A percentile compares a stretch with the other conserved stretches of the same genome.
These are phyloP conservation scores for Balaenoptera acutorostrata DNA, from an alignment of 2,113 vertebrate genomes.

Conservation along the genomic window DNA sequence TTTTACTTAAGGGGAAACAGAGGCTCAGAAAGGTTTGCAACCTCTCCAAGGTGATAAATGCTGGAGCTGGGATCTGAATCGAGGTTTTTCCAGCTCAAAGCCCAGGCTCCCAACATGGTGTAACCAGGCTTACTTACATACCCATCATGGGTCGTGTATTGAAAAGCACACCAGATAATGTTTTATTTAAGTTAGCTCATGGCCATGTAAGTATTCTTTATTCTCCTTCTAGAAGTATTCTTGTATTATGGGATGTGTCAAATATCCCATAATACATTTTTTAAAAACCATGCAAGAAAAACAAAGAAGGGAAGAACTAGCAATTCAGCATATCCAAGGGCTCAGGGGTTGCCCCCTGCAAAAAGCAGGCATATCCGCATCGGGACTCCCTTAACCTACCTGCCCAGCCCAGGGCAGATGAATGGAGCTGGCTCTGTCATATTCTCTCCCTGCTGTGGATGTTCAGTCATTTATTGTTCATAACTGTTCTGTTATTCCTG, in stretches of 20 bases:
- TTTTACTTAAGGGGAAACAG: background rate
- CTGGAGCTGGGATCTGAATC: background rate
- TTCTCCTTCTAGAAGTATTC: slow-evolving; percentile 14
- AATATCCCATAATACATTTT: slow-evolving; percentile 14
- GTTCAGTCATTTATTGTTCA: background rate
- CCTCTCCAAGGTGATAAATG: background rate
- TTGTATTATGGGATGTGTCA: background rate
- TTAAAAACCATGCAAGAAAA: background rate
- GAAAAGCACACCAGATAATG: background rate
- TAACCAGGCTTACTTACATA: slow-evolving; percentile 3
- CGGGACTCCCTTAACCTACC: background rate
- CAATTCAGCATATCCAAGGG: background rate
- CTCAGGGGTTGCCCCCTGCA: background rate
- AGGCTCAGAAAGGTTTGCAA: background rate
- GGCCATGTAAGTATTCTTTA: background rate
- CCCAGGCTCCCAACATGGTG: background rate
- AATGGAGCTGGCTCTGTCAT: accelerated
- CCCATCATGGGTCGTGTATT: background rate
- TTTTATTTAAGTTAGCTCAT: slow-evolving; percentile 39
- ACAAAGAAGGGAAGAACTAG: background rate
- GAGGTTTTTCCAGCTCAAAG: background rate
- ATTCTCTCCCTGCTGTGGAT: background rate
- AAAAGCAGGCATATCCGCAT: accelerated
- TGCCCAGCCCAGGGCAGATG: background rate
- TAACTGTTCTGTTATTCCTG: background rate